Conservation (phyloP, 2,113 vertebrate species). For the Malaclemys terrapin region DNA sequence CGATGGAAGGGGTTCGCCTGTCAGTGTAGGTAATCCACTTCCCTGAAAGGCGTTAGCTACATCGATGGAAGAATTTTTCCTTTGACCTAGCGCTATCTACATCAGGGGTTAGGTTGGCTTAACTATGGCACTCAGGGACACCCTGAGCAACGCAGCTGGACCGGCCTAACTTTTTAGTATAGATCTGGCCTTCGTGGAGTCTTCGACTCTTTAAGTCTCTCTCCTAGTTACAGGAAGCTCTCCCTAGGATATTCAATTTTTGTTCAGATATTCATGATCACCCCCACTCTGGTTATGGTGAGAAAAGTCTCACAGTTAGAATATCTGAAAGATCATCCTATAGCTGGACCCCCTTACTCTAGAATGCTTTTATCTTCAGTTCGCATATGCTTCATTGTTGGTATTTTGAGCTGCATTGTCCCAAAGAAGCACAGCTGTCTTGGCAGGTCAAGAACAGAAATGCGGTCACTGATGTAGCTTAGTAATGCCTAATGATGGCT, state of each 20-base stretch:
- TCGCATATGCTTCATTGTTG: neutral
- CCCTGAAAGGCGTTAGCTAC: neutral
- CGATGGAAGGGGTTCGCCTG: neutral
- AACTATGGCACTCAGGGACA: neutral
- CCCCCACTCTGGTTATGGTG: accelerated
- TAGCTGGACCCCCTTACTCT: neutral
- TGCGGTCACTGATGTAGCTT: neutral
- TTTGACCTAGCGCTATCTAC: neutral
- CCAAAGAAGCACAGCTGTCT: neutral
- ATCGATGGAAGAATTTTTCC: neutral
- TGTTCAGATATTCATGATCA: neutral
- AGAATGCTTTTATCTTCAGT: neutral
- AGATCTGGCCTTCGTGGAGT: neutral
- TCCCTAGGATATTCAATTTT: neutral
- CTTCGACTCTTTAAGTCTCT: neutral
- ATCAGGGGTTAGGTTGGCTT: neutral
- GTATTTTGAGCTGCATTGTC: neutral
- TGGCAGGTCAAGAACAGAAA: neutral
- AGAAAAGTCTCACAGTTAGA: neutral
- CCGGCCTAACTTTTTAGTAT: neutral
- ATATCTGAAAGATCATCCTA: neutral
- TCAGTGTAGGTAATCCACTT: neutral
- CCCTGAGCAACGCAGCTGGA: neutral
- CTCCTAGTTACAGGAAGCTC: neutral
- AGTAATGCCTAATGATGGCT: accelerated